Evolutionary conservation across 2,888 invertebrate species (phyloP), one percentile per base, ranked within the genome.

Genomic region (Tenthredo livida): DNA sequence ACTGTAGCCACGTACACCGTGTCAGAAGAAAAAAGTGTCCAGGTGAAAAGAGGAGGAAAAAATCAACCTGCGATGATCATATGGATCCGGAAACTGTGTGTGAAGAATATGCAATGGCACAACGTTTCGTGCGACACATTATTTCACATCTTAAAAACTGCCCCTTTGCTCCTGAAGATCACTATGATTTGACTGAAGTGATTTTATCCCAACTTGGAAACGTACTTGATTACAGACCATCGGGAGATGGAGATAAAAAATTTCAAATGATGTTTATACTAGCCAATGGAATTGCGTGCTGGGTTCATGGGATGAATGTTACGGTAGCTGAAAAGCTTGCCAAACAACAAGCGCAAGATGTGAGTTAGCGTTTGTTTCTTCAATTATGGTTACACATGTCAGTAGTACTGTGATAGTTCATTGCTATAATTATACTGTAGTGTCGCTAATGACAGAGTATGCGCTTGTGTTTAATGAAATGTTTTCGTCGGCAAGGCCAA

Each of bases 191-290:
- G 25, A 80, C 80, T 5, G 80, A 80, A 65, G 80, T 43, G 7
- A 80, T 80, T 61, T 37, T 80, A 37, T 65, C 50, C 4, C 80
- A 80, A 25, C 25, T 80, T 4, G 80, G 58, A 0, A 50, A 40
- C 33, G 61, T 61, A 25, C 80, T 80, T 29, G 80, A 65, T 61
- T 80, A 80, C 61, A 21, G 65, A 61, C 80, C 80, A n/a, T 80
- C 61, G 37, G 80, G 80, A 25, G 80, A 80, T 50, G 58, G 61
- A 21, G 80, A 80, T 43, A 61, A 65, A 21, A 80, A 43, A 61
- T 80, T 80, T 43, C 80, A 80, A 15, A 80, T 80, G 80, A 80
- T 80, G 80, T 54, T 80, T n/a, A 43, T 80, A 37, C 43, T 80
- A 1, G 80, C 80, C 21, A 80, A 80, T 80, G 80, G 80, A 65